These are phyloP conservation scores for Theocolax elegans DNA, from an alignment of 1,140 invertebrate species.

Conservation along the genomic window DNA sequence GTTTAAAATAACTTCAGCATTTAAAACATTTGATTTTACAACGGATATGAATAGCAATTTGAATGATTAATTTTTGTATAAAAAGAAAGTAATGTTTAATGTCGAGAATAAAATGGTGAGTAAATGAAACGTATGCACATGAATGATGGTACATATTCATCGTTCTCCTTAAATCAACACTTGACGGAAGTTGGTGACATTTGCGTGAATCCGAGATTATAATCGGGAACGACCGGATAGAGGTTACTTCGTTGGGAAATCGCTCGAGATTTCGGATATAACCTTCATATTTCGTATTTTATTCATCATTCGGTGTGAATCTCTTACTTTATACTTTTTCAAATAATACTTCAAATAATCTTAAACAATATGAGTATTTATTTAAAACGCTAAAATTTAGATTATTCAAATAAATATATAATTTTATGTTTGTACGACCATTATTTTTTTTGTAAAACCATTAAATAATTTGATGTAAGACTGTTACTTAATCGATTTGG, in stretches of 20 bases:
- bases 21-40: neutral
- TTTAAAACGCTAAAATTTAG: neutral
- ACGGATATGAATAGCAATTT: neutral
- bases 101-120: neutral
- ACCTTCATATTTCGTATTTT: neutral
- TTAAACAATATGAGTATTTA: neutral
- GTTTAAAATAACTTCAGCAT: too few relatives aligned
- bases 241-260: constrained; percentile 16
- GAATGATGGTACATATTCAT: neutral
- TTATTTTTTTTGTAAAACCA: too few relatives aligned
- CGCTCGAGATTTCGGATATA: neutral
- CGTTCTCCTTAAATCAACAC: neutral
- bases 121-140: neutral
- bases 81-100: neutral
- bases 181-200: neutral
- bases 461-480: too few relatives aligned
- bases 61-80: neutral
- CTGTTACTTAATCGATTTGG: too few relatives aligned
- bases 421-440: too few relatives aligned
- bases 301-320: neutral
- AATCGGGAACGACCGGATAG: neutral
- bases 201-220: neutral
- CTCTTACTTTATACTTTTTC: neutral
- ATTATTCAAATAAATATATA: neutral
- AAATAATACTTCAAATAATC: neutral